Evolutionary conservation across 1,140 invertebrate species (phyloP).

Genomic region (Cephus cinctus): DNA sequence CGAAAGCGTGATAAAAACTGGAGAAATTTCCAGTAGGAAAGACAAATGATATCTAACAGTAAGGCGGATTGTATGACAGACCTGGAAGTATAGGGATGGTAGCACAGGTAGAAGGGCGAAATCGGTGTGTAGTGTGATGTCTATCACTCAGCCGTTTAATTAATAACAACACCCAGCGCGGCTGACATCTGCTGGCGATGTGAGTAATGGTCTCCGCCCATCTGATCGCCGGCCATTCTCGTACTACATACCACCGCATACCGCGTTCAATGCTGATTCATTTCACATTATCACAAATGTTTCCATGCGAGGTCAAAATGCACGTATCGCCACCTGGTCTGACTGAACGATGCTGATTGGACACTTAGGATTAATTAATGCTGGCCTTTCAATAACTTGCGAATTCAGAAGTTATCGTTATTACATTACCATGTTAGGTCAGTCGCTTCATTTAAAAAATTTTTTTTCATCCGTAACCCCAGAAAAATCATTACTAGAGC

Average conservation of each 20-base stretch:
- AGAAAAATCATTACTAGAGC: no score
- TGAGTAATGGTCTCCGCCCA: slow-evolving; percentile 53
- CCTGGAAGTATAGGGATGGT: slow-evolving; percentile 19
- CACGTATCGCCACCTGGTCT: no score
- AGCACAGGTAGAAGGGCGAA: slow-evolving; percentile 17
- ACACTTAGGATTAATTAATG: no score
- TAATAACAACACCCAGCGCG: slow-evolving; percentile 54
- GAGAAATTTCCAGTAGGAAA: slow-evolving; percentile 39
- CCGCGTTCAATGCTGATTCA: slow-evolving; percentile 41
- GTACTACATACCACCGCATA: slow-evolving; percentile 29
- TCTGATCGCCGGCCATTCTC: slow-evolving; percentile 43
- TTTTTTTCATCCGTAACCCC: no score
- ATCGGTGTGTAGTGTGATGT: slow-evolving; percentile 32
- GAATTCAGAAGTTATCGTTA: no score
- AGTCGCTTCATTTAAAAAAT: no score
- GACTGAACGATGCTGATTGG: no score
- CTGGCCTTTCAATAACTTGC: no score
- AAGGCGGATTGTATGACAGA: slow-evolving; percentile 15
- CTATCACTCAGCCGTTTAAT: slow-evolving; percentile 56
- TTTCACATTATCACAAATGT: slow-evolving; percentile 45
- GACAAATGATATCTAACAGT: slow-evolving; percentile 55
- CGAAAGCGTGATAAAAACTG: slow-evolving; percentile 34
- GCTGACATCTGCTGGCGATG: slow-evolving; percentile 49
- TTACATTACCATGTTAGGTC: no score
- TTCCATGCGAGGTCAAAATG: no score